Base-by-base conservation (phyloP, 2,888 invertebrate genomes). In the Cenopis cana region DNA sequence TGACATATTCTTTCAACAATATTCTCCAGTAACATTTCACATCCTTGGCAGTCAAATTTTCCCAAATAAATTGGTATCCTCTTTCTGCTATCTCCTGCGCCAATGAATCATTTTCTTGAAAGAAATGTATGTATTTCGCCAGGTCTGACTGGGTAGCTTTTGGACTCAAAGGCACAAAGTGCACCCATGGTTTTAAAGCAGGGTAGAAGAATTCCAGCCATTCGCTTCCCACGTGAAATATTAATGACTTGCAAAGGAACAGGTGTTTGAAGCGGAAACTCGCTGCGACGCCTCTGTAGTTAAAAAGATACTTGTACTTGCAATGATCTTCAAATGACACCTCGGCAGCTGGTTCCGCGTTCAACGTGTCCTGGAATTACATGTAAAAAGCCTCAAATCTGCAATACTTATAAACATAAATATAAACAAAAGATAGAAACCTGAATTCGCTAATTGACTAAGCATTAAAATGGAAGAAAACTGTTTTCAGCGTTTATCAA, bases 191-290 rank as follows among this genome's bases (percentile, higher is more conserved):
- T 85, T 97, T 97, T 81, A 99, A 89, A 11, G 96, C 95, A 3
- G 96, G 94, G 85, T 99, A 99, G 88, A 98, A 99, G 88, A 99
- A 99, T 91, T 99, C 99, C 50, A 95, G 91, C 99, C 99, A 99
- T 75, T 98, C 97, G 78, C 97, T 94, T 0, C 98, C 99, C 1
- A 99, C 98, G 86, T 99, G 99, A 82, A 99, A 98, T 0, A 99
- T 97, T 50, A 99, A 88, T 0, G 98, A 98, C 79, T 96, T 96
- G 85, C 99, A 99, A 0, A 99, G 91, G 81, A 99, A 98, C 54
- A 99, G 94, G 90, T 99, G 99, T 85, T 99, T 99, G 67, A 98
- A 95, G n/a, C 99, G 95, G 84, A 99, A 99, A 87, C 98, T 99
- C 11, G 99, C 99, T 2, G 99, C 99, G 0, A 99, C 99, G 2